These are phyloP conservation scores for Empis stercorea DNA, from an alignment of 2,888 invertebrate species.

Conservation along the genomic window DNA sequence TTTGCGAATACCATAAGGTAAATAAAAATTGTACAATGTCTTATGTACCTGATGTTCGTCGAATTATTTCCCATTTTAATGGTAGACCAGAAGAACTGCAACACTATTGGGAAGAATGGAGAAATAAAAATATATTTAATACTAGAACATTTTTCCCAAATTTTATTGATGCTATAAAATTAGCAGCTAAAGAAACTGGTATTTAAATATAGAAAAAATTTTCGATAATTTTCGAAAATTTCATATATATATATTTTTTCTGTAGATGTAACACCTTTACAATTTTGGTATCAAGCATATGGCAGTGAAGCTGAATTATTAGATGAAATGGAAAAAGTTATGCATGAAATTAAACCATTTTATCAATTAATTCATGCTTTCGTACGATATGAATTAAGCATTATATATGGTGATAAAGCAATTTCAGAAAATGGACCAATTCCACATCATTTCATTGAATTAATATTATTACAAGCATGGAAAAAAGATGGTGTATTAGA, in stretches of 20 bases:
- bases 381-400: constrained; percentile 53
- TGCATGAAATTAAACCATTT: constrained; percentile 44
- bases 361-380: constrained; percentile 73
- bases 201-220: too few relatives aligned
- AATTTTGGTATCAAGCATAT: neutral
- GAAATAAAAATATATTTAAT: neutral
- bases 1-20: too few relatives aligned
- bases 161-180: neutral
- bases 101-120: constrained; percentile 8
- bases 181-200: neutral
- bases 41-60: too few relatives aligned
- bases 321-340: constrained; percentile 27
- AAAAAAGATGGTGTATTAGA: constrained; percentile 20
- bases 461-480: constrained; percentile 47
- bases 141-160: neutral
- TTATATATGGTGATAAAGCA: constrained; percentile 54
- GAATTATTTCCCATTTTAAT: neutral
- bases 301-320: constrained; percentile 16
- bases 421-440: constrained; percentile 55
- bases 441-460: constrained; percentile 50
- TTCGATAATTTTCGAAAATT: neutral
- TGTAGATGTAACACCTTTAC: neutral
- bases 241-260: neutral
- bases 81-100: constrained; percentile 5
- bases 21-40: too few relatives aligned